A percentile compares a stretch with the other conserved stretches of the same genome.
These are phyloP conservation scores for Anadara kagoshimensis DNA, from an alignment of 1,140 invertebrate genomes.

Conservation along the genomic window DNA sequence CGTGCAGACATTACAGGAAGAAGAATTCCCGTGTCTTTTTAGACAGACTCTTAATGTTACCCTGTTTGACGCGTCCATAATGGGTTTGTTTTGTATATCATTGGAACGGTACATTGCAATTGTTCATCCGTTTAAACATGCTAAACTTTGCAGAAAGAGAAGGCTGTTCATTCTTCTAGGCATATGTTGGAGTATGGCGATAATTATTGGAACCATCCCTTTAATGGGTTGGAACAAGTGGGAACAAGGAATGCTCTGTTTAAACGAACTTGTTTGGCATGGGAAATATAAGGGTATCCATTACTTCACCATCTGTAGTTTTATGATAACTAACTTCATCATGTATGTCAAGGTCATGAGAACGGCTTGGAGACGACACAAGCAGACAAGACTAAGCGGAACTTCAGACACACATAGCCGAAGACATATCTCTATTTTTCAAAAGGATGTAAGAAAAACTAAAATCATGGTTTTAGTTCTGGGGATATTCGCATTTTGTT, in stretches of 20 bases:
- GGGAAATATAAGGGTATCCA: slow-evolving; percentile 7
- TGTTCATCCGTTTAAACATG: slow-evolving; percentile 35
- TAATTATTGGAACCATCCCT: slow-evolving; percentile 31
- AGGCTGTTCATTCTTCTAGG: slow-evolving; percentile 13
- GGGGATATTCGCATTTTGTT: slow-evolving; percentile 36
- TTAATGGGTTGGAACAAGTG: slow-evolving; percentile 38
- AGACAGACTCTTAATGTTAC: slow-evolving; percentile 14
- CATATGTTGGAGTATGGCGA: slow-evolving; percentile 26
- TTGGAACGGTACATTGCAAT: slow-evolving; percentile 43
- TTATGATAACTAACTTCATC: slow-evolving; percentile 25
- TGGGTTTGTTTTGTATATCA: slow-evolving; percentile 42
- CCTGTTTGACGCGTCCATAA: slow-evolving; percentile 35
- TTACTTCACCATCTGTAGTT: slow-evolving; percentile 11
- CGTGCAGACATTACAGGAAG: background rate
- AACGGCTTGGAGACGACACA: slow-evolving; percentile 17
- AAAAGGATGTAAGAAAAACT: slow-evolving; percentile 31
- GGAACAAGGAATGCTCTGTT: slow-evolving; percentile 19
- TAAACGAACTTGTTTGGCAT: slow-evolving; percentile 12
- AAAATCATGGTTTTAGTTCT: slow-evolving; percentile 42
- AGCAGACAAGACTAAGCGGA: background rate
- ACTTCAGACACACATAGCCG: background rate
- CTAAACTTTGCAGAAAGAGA: slow-evolving; percentile 5
- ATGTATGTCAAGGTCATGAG: slow-evolving; percentile 36
- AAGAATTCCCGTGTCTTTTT: slow-evolving; percentile 24
- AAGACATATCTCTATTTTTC: background rate